Evolutionary conservation across 1,140 invertebrate species (phyloP).

Genomic region (Araneus ventricosus): DNA sequence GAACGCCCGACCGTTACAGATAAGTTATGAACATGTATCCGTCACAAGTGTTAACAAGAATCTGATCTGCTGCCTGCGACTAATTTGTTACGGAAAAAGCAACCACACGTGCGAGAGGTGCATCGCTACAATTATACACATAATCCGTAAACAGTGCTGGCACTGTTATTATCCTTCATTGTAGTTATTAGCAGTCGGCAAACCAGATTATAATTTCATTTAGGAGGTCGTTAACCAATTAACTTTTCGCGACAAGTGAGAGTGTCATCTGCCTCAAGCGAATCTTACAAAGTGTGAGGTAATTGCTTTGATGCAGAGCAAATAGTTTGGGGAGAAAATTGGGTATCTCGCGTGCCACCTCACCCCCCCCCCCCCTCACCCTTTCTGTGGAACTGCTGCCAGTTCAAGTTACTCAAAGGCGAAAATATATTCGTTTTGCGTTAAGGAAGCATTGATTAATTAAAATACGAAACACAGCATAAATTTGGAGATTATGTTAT

Average conservation of each 20-base stretch:
- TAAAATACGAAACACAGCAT: too few species aligned
- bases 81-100: background rate
- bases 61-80: background rate
- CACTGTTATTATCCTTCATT: constrained; percentile 25
- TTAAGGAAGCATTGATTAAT: background rate
- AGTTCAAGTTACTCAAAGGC: background rate
- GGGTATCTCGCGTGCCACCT: too few species aligned
- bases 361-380: too few species aligned
- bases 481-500: too few species aligned
- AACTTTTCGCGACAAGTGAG: background rate
- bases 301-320: background rate
- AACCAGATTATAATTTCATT: constrained; percentile 27
- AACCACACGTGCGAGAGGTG: background rate
- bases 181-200: background rate
- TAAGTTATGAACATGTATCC: background rate
- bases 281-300: background rate
- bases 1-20: too few species aligned
- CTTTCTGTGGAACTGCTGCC: background rate
- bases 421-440: background rate
- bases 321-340: too few species aligned
- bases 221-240: background rate
- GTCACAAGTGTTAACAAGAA: background rate
- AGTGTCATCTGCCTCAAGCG: constrained; percentile 18
- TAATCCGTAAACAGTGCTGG: background rate
- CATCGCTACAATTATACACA: background rate